Base-by-base conservation (phyloP, 1,140 invertebrate genomes). In the Drosophila kepulauana region DNA sequence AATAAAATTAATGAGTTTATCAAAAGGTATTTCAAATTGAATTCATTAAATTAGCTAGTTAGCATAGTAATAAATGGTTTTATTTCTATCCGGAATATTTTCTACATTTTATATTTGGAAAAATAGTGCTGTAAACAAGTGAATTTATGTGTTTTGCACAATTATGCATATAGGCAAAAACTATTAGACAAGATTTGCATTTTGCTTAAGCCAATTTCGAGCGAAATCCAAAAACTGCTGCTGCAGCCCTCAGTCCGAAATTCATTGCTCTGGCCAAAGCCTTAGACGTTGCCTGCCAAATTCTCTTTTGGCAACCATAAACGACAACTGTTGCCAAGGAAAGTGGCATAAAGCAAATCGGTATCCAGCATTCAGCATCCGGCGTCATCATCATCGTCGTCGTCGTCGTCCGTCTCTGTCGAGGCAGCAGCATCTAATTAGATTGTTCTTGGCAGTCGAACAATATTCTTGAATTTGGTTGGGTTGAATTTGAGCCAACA, bases 291-390 rank as follows among this genome's bases (percentile, higher is more conserved):
- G 41, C 7, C 54, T 81, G 85, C 77, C 84, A 88, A 88, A 88
- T 73, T 85, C 65, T 46, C 58, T 51, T 63, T 88, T 88, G 85
- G 85, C 85, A 89, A 43, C 54, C 85, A 85, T 88, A 85, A 88
- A 81, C 64, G 68, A 67, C 84, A 88, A 88, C 87, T 88, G 84
- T 89, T 88, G 85, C 84, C 84, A 88, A 89, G 68, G 72, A 78
- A 85, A 89, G 70, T 78, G 78, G 78, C 77, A 89, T 84, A 89
- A 89, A 84, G 82, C 80, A 88, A 88, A 88, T 87, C 84, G 84
- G 66, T 78, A 62, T 75, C 35, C 38, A 58, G 16, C 41, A 43
- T 45, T 41, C 38, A 11, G 56, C 20, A 73, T 25, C 20, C 20
- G 20, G 20, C 20, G 20, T 25, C 20, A 25, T 25, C 20, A 25